Base-by-base conservation (phyloP, 1,140 invertebrate species). In the Eriosoma lanigerum region DNA sequence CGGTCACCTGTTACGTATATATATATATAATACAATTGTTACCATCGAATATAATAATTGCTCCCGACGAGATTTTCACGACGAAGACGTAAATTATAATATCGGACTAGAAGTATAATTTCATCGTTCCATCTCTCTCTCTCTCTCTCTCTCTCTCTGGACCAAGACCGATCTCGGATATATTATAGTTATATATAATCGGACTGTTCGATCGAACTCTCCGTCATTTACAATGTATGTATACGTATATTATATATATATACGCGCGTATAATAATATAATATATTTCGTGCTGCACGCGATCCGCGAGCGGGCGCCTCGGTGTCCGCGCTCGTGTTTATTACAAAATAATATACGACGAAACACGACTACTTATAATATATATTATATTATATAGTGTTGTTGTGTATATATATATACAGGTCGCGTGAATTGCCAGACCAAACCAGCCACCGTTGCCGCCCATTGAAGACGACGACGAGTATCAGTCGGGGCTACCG, bases 201-300 rank as follows among this genome's bases (percentile, higher is more conserved):
- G 19, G 26, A 73, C 15, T 8, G 32, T 38, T 73, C 26, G 21
- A 56, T 46, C 70, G 44, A 19, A 3, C 32, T 12, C 24, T 38
- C 1, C 13, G 13, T 9, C 8, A 2, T 21, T 19, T 32, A 68
- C n/a, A 10, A 8, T 19, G 19, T 10, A 70, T 4, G 0, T 26
- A 26, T 26, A 26, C 12, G 15, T 70, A 13, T 50, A 50, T 44
- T n/a, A n/a, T n/a, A n/a, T n/a, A n/a, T n/a, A n/a, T n/a, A n/a
- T n/a, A n/a, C n/a, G n/a, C n/a, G n/a, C n/a, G n/a, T n/a, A n/a
- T n/a, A n/a, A 54, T 66, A 66, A 38, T 38, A 38, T 4, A 8
- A 38, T 38, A 38, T 17, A 9, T 56, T 76, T 58, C 72, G 72
- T 76, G 72, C 32, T 58, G 52, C 72, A 76, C 72, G 72, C 72